Base-by-base conservation (phyloP, 2,113 vertebrate genomes). In the Ciconia stormi region DNA sequence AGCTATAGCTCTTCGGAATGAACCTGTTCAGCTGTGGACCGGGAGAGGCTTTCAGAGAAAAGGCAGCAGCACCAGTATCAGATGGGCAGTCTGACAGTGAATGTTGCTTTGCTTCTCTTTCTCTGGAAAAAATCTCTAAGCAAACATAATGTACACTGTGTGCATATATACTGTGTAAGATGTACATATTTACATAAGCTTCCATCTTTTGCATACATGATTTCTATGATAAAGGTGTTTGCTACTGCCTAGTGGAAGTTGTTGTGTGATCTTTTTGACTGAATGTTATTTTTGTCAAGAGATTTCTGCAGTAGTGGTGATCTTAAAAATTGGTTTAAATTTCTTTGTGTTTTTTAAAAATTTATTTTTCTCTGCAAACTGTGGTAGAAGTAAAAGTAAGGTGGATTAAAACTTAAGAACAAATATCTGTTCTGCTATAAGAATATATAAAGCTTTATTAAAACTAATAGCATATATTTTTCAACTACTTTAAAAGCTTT, bases 121-220 rank as follows among this genome's bases (percentile, higher is more conserved):
- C n/a, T 50, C 52, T 38, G 23, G 13, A 30, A 38, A 69, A 82
- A 66, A 22, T 6, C 14, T 70, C 3, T 47, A 18, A 74, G 12
- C 30, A 80, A 63, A 40, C 2, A 2, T 61, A 69, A 63, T 0
- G 2, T 19, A 27, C 6, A 1, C 26, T 29, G 9, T 72, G 67
- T 72, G n/a, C 8, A 25, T 61, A 11, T 63, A 21, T 50, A 26
- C n/a, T 76, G 16, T 87, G 32, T 32, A 53, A 94, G 89, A 30
- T 0, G 0, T 59, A 82, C 13, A 4, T 65, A 42, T 71, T 74
- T 82, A 63, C 44, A 18, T 53, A 71, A 76, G 29, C 36, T 82
- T 73, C 36, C 10, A 8, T 74, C n/a, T 96, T 84, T 76, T 76
- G n/a, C 42, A 9, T 70, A 49, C 32, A 6, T 40, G 12, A 56